Percentiles rank a stretch among this genome's conserved stretches.
These are phyloP conservation scores for Stenodera caucasica DNA, from an alignment of 2,888 invertebrate species.

Conservation along the genomic window DNA sequence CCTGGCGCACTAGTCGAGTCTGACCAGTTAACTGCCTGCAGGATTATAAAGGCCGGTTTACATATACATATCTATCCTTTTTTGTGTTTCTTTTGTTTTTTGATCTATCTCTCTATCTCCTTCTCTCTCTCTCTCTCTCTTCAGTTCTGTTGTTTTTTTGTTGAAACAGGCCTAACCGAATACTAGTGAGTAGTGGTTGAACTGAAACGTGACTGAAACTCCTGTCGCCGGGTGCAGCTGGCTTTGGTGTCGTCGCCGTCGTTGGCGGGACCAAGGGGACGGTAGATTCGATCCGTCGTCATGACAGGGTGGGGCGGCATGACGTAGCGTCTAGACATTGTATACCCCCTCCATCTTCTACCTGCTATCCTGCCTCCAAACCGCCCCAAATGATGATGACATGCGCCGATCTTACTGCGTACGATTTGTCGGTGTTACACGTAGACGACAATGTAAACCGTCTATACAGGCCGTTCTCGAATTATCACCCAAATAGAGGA, in stretches of 20 bases:
- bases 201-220: slow-evolving; percentile 5
- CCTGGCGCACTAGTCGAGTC: neutral
- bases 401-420: slow-evolving; percentile 29
- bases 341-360: slow-evolving; percentile 29
- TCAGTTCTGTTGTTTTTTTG: too few species aligned
- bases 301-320: slow-evolving; percentile 31
- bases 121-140: too few species aligned
- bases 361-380: slow-evolving; percentile 31
- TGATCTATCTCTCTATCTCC: too few species aligned
- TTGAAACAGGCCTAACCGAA: too few species aligned
- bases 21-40: neutral
- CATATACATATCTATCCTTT: neutral
- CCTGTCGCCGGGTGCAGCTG: slow-evolving; percentile 9
- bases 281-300: slow-evolving; percentile 30
- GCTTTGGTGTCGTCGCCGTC: slow-evolving; percentile 22
- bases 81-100: too few species aligned
- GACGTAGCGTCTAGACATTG: slow-evolving; percentile 37
- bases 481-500: too few species aligned
- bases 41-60: neutral
- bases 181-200: too few species aligned
- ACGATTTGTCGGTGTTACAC: slow-evolving; percentile 13
- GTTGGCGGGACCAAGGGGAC: slow-evolving; percentile 18
- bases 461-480: too few species aligned
- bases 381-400: slow-evolving; percentile 26
- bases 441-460: neutral